phyloP scores from a whole-genome alignment of 23 tunicate species.

The Aplidium turbinatum region DNA sequence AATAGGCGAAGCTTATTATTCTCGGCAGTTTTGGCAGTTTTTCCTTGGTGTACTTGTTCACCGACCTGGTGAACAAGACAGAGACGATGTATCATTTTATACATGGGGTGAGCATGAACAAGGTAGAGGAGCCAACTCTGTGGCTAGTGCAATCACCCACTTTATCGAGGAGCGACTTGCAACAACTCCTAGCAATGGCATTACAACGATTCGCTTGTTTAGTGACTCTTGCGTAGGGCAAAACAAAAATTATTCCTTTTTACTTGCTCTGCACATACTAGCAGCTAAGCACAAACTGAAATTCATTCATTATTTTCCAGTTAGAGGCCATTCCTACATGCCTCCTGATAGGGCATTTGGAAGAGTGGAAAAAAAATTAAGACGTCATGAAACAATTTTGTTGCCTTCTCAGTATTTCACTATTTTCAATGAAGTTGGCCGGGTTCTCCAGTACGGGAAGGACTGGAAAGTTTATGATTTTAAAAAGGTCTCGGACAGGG shows the following conservation, averaged over 20 bases:
- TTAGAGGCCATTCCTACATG: slow-evolving; percentile 14
- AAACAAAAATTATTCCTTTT: neutral
- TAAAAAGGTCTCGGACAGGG: neutral
- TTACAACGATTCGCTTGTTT: neutral
- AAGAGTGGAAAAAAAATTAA: slow-evolving; percentile 2
- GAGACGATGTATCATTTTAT: slow-evolving; percentile 16
- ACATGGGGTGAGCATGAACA: slow-evolving; percentile 20
- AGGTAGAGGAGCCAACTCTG: slow-evolving; percentile 25
- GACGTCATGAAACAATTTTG: slow-evolving; percentile 10
- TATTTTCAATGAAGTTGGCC: slow-evolving; percentile 12
- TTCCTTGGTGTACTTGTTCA: slow-evolving; percentile 10
- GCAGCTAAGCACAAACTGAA: slow-evolving; percentile 9
- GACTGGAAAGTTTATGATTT: slow-evolving; percentile 24
- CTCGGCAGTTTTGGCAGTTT: slow-evolving; percentile 16
- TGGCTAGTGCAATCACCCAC: slow-evolving; percentile 11
- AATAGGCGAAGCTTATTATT: slow-evolving; percentile 4
- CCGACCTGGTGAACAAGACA: neutral
- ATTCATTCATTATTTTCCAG: slow-evolving; percentile 1
- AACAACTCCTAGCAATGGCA: neutral
- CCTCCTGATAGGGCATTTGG: slow-evolving; percentile 30
- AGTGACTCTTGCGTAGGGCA: slow-evolving; percentile 15
- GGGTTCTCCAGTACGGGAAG: slow-evolving; percentile 1
- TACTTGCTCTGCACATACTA: slow-evolving; percentile 15
- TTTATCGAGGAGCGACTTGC: slow-evolving; percentile 20
- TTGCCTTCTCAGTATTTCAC: neutral